A percentile compares a stretch with the other conserved stretches of the same genome.
Evolutionary conservation across 2,888 invertebrate species (phyloP).

Genomic region (Scelioninae gen. 1): DNA sequence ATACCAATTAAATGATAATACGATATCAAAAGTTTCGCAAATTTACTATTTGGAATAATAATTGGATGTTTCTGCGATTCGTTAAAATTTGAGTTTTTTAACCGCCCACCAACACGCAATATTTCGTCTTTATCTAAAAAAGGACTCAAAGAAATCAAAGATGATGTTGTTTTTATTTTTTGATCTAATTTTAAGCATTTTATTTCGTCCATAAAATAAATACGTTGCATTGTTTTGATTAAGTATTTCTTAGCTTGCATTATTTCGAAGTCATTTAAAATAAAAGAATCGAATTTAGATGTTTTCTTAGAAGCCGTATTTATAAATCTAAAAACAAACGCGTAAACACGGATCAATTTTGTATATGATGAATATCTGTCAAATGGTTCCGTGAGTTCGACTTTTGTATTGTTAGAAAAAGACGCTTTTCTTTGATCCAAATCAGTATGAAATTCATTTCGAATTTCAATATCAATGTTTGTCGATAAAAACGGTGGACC

Average conservation of each 20-base stretch:
- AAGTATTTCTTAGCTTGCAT: background rate
- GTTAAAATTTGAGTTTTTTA: conserved; percentile 2
- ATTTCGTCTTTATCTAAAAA: too few relatives aligned
- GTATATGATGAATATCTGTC: conserved; percentile 8
- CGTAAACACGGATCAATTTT: conserved; percentile 12
- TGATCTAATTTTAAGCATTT: too few relatives aligned
- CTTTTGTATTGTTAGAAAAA: background rate
- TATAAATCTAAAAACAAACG: conserved; percentile 17
- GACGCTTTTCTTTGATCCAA: background rate
- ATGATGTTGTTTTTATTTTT: too few relatives aligned
- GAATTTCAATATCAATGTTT: background rate
- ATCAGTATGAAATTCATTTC: conserved; percentile 17
- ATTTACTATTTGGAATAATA: too few relatives aligned
- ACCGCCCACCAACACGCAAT: too few relatives aligned
- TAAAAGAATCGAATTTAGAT: too few relatives aligned
- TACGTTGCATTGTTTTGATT: background rate
- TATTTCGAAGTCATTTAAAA: conserved; percentile 4
- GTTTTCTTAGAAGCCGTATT: background rate
- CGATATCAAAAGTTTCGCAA: too few relatives aligned
- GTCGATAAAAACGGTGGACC: conserved; percentile 1
- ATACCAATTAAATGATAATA: too few relatives aligned
- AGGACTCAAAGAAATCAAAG: conserved; percentile 11
- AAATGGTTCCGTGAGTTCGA: background rate
- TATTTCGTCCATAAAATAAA: too few relatives aligned
- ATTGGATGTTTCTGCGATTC: conserved; percentile 5